phyloP scores from a whole-genome alignment of 2,888 invertebrate genomes.

The Graphium colonna region DNA sequence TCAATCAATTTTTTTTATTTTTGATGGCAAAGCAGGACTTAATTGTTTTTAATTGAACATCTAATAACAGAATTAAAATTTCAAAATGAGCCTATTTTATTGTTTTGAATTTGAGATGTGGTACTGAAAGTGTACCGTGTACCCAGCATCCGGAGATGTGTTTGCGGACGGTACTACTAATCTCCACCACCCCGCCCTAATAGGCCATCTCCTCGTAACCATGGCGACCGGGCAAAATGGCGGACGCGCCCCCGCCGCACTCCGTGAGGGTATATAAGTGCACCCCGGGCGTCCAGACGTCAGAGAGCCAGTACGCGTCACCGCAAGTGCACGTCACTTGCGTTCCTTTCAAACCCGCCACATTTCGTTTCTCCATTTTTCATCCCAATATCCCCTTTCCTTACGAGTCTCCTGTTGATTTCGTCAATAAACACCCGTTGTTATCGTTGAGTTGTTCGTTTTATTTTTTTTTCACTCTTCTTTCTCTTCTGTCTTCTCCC shows the following conservation, averaged over 20 bases:
- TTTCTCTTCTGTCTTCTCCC: constrained; percentile 43
- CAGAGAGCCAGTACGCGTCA: constrained; percentile 70
- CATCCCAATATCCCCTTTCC: constrained; percentile 30
- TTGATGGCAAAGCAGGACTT: too few relatives aligned
- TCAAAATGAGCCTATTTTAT: too few relatives aligned
- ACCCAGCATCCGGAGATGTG: constrained; percentile 20
- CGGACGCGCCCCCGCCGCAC: constrained; percentile 53
- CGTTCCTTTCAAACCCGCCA: constrained; percentile 41
- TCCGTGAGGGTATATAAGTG: constrained; percentile 59
- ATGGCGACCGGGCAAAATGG: constrained; percentile 73
- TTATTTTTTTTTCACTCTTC: constrained; percentile 33
- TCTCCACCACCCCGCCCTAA: constrained; percentile 77
- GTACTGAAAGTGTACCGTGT: background rate
- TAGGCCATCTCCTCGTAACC: constrained; percentile 77
- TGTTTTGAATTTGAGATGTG: too few relatives aligned
- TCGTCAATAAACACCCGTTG: constrained; percentile 27
- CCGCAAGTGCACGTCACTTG: constrained; percentile 45
- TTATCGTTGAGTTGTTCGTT: constrained; percentile 30
- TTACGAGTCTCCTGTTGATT: constrained; percentile 28
- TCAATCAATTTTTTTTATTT: too few relatives aligned
- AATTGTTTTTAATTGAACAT: too few relatives aligned
- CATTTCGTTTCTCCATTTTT: constrained; percentile 41
- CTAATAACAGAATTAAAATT: too few relatives aligned
- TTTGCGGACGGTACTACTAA: constrained; percentile 68
- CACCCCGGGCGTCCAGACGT: constrained; percentile 43